Evolutionary conservation across 2,797 vertebrate species (phyloP).

Genomic region (Gymnodraco acuticeps): DNA sequence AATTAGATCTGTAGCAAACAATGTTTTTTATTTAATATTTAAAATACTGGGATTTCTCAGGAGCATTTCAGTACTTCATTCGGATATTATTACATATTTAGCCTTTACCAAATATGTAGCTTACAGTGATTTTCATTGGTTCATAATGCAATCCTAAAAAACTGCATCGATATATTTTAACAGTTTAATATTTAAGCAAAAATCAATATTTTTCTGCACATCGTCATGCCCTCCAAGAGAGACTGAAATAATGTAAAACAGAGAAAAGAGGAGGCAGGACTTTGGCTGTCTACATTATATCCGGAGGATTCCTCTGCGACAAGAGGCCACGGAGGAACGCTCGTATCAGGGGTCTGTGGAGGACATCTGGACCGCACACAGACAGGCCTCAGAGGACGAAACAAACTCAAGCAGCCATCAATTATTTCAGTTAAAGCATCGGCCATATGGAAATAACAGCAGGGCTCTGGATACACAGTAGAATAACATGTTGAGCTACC

Average conservation of each 20-base stretch:
- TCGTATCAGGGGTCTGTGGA: slow-evolving; percentile 30
- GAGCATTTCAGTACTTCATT: too few species aligned
- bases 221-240: too few species aligned
- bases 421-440: slow-evolving; percentile 23
- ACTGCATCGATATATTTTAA: not conserved
- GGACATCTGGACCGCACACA: slow-evolving; percentile 36
- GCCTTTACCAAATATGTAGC: too few species aligned
- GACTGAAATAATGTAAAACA: slow-evolving; percentile 18
- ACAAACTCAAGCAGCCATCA: slow-evolving; percentile 39
- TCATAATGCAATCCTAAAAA: too few species aligned
- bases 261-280: not conserved
- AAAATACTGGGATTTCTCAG: too few species aligned
- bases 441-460: slow-evolving; percentile 19
- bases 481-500: slow-evolving; percentile 13
- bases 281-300: not conserved
- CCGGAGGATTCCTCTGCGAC: slow-evolving; percentile 17
- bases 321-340: slow-evolving; percentile 20
- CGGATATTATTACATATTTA: too few species aligned
- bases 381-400: slow-evolving; percentile 21
- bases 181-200: not conserved
- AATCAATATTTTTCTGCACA: slow-evolving; percentile 11
- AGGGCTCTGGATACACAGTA: slow-evolving; percentile 9
- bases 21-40: too few species aligned
- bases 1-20: too few species aligned
- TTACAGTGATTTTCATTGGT: too few species aligned